Evolutionary conservation across 2,888 invertebrate genomes (phyloP).

Genomic region (Hyposoter didymator): DNA sequence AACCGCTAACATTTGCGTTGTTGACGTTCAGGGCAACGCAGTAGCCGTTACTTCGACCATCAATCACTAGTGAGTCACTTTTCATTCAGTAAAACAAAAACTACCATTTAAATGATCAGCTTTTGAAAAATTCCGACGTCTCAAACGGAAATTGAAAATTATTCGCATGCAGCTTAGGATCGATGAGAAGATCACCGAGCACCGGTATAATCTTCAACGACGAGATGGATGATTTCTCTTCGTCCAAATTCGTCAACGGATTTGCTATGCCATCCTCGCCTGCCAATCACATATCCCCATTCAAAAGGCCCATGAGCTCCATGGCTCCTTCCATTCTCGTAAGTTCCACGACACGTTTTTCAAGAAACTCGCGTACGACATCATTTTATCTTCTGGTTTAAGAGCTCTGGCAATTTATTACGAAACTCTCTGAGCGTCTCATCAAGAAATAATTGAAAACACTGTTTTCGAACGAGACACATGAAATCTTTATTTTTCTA

Average conservation of each 20-base stretch:
- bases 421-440: neutral
- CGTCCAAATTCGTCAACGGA: slow-evolving; percentile 89
- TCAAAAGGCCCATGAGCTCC: slow-evolving; percentile 94
- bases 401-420: neutral
- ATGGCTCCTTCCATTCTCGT: slow-evolving; percentile 91
- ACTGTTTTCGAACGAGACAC: neutral
- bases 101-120: neutral
- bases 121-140: too few species aligned
- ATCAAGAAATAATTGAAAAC: too few species aligned
- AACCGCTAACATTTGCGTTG: slow-evolving; percentile 95
- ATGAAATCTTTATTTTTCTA: neutral
- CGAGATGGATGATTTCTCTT: slow-evolving; percentile 97
- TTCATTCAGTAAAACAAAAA: neutral
- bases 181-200: slow-evolving; percentile 90
- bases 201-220: slow-evolving; percentile 97
- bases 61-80: slow-evolving; percentile 88
- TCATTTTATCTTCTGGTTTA: neutral
- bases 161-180: slow-evolving; percentile 87
- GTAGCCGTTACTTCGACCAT: slow-evolving; percentile 96
- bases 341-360: neutral
- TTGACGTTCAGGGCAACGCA: slow-evolving; percentile 94
- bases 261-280: slow-evolving; percentile 91
- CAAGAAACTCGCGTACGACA: neutral
- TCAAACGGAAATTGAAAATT: too few species aligned
- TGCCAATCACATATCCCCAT: slow-evolving; percentile 91